Percentiles rank a stretch among this genome's conserved stretches.
phyloP scores from a whole-genome alignment of 2,888 invertebrate species.

The Rotaria magnacalcarata region DNA sequence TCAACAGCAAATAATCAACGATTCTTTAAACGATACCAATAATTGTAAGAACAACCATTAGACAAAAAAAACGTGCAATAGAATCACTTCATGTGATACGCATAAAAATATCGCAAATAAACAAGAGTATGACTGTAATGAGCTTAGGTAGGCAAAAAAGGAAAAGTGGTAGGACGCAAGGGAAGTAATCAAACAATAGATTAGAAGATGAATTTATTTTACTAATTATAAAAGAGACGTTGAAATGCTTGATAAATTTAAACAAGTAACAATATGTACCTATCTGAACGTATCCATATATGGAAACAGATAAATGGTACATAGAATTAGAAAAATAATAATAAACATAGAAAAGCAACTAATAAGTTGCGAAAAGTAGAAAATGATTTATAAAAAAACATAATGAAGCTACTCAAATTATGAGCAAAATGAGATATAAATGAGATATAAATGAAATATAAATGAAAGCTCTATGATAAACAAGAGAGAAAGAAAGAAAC shows the following conservation, averaged over 20 bases:
- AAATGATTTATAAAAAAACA: neutral
- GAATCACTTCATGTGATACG: neutral
- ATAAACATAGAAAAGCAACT: neutral
- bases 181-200: neutral
- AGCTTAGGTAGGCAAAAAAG: no score
- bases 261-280: neutral
- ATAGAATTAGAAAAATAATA: neutral
- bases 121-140: neutral
- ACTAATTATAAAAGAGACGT: neutral
- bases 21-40: neutral
- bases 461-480: neutral
- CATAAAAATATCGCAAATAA: neutral
- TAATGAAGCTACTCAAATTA: neutral
- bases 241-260: neutral
- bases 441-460: neutral
- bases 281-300: neutral
- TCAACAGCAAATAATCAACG: neutral
- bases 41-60: neutral
- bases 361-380: neutral
- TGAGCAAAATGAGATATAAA: neutral
- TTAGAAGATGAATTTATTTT: neutral
- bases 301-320: neutral
- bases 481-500: neutral
- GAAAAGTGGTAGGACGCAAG: neutral
- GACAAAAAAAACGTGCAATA: no score